Conservation (phyloP, 2,888 invertebrate genomes). For the Chaitophorus viminalis region DNA sequence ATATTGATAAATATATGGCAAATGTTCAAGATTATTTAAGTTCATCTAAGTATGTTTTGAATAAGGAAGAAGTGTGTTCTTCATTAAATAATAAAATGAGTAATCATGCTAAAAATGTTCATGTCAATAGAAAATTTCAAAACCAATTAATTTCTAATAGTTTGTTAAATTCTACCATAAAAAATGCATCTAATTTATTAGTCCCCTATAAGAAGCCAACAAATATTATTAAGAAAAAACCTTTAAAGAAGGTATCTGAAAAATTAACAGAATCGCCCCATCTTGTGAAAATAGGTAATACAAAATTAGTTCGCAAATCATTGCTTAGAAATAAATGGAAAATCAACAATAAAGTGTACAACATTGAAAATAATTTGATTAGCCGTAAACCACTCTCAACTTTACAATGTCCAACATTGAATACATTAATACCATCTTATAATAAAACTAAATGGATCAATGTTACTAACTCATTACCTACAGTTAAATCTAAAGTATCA, state of each 20-base stretch:
- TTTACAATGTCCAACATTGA: conserved; percentile 20
- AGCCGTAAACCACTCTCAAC: conserved; percentile 24
- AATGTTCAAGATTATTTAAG: conserved; percentile 39
- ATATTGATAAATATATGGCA: conserved; percentile 46
- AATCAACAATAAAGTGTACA: conserved; percentile 8
- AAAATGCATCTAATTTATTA: conserved; percentile 25
- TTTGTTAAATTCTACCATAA: conserved; percentile 12
- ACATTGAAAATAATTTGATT: background rate
- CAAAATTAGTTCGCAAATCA: conserved; percentile 49
- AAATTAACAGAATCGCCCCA: conserved; percentile 19
- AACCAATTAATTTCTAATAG: conserved; percentile 20
- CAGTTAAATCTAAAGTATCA: conserved; percentile 6
- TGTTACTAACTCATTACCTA: background rate
- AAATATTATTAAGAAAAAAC: conserved; percentile 34
- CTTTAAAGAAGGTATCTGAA: conserved; percentile 5
- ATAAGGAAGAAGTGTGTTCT: conserved; percentile 28
- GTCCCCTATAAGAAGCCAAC: conserved; percentile 4
- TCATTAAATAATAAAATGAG: background rate
- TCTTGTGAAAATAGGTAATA: conserved; percentile 46
- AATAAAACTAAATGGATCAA: conserved; percentile 43
- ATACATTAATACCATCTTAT: conserved; percentile 1
- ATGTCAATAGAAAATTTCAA: conserved; percentile 59
- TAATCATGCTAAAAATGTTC: conserved; percentile 44
- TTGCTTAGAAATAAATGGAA: conserved; percentile 54
- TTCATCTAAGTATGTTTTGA: conserved; percentile 26